These are phyloP conservation scores for Chionis minor DNA, from an alignment of 2,113 vertebrate species.

Conservation along the genomic window DNA sequence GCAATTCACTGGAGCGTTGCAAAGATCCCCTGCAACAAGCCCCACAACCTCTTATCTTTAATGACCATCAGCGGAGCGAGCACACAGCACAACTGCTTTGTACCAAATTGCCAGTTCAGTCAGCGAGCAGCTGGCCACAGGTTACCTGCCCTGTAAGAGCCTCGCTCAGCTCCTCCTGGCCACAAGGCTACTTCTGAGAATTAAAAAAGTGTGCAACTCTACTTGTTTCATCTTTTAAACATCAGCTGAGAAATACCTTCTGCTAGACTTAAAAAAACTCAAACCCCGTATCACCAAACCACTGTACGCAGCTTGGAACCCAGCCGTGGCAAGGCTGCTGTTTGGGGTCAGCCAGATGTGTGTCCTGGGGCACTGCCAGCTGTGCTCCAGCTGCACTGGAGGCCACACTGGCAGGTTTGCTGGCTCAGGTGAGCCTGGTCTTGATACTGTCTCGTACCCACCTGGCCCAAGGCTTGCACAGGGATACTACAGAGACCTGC, in stretches of 20 bases:
- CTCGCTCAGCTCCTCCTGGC: neutral
- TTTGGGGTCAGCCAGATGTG: neutral
- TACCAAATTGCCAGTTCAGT: neutral
- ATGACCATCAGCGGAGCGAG: neutral
- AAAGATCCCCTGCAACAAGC: neutral
- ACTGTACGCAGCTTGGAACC: neutral
- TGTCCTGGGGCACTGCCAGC: neutral
- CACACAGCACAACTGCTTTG: neutral
- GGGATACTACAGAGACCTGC: neutral
- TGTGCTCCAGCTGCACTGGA: conserved; percentile 2
- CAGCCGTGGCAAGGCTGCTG: neutral
- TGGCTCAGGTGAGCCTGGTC: neutral
- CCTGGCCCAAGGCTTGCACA: neutral
- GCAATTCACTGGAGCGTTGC: neutral
- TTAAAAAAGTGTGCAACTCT: neutral
- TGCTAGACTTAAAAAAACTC: neutral
- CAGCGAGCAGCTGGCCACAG: neutral
- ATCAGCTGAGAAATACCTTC: neutral
- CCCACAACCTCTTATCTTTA: neutral
- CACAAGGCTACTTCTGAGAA: neutral
- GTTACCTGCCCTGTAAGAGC: neutral
- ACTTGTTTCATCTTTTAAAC: neutral
- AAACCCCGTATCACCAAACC: neutral
- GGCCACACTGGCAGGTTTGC: neutral
- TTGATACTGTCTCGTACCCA: accelerated